Evolutionary conservation across 2,113 vertebrate genomes (phyloP).

Genomic region (cattle (Bos taurus)): DNA sequence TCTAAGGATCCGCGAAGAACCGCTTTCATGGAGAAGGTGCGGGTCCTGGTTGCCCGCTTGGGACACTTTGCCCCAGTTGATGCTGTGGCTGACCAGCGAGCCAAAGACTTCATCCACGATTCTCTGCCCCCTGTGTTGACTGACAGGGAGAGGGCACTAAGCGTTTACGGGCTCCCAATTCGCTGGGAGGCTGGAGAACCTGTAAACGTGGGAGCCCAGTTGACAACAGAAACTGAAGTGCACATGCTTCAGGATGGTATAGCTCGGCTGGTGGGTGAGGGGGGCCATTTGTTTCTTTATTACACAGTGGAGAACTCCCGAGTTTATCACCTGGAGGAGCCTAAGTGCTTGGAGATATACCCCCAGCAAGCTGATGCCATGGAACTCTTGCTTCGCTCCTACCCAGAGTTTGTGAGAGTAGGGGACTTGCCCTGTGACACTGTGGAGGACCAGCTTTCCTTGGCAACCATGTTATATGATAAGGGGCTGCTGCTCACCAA

Average conservation of each 20-base stretch:
- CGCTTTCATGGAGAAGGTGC: conserved; percentile 85
- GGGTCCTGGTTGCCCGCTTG: conserved; percentile 87
- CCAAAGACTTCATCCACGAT: conserved; percentile 91
- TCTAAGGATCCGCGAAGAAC: conserved; percentile 83
- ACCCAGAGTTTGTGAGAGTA: conserved; percentile 88
- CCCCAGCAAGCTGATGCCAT: conserved; percentile 89
- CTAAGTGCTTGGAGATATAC: conserved; percentile 90
- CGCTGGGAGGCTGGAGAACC: conserved; percentile 85
- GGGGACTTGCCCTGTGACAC: conserved; percentile 87
- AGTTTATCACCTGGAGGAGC: conserved; percentile 94
- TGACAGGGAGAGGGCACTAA: conserved; percentile 83
- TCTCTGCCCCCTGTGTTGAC: conserved; percentile 92
- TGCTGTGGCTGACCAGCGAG: conserved; percentile 95
- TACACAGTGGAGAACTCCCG: conserved; percentile 93
- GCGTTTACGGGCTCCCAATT: conserved; percentile 86
- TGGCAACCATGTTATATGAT: conserved; percentile 83
- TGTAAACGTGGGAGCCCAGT: conserved; percentile 70
- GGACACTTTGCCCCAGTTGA: conserved; percentile 88
- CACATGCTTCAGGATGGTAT: conserved; percentile 87
- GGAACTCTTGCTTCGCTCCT: conserved; percentile 92
- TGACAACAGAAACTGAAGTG: conserved; percentile 87
- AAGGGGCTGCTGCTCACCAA: conserved; percentile 84
- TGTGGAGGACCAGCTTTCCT: conserved; percentile 84
- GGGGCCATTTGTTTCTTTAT: conserved; percentile 86
- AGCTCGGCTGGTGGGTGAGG: conserved; percentile 91